phyloP scores from a whole-genome alignment of 2,797 vertebrate genomes.

The Eidolon dupreanum region DNA sequence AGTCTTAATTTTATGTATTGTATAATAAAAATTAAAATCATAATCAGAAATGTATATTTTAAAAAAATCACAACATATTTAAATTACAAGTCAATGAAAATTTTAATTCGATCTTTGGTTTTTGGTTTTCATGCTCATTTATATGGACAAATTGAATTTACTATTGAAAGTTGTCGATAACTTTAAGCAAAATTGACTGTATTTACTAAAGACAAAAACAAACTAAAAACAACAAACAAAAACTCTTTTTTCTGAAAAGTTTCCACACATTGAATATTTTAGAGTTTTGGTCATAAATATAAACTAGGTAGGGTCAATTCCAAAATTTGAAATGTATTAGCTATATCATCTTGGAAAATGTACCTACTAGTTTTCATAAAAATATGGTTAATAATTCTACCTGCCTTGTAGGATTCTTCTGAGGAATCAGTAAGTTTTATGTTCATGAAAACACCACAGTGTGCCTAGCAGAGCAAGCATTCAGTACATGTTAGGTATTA shows the following conservation, averaged over 20 bases:
- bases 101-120: background rate
- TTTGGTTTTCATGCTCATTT: background rate
- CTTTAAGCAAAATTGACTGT: background rate
- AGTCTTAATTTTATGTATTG: slow-evolving; percentile 1
- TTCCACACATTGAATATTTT: background rate
- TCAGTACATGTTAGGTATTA: background rate
- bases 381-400: background rate
- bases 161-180: background rate
- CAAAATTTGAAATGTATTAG: background rate
- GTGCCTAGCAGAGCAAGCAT: background rate
- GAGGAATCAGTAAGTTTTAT: background rate
- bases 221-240: background rate
- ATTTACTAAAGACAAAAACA: background rate
- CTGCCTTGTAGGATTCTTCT: background rate
- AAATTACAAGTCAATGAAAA: background rate
- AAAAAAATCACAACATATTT: background rate
- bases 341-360: background rate
- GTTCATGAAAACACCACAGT: background rate
- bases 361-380: background rate
- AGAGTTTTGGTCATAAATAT: background rate
- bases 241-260: background rate
- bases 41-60: background rate
- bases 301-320: background rate
- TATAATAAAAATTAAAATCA: background rate
- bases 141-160: background rate